Evolutionary conservation across 2,113 vertebrate genomes (phyloP).

Genomic region (Marmota flaviventris): DNA sequence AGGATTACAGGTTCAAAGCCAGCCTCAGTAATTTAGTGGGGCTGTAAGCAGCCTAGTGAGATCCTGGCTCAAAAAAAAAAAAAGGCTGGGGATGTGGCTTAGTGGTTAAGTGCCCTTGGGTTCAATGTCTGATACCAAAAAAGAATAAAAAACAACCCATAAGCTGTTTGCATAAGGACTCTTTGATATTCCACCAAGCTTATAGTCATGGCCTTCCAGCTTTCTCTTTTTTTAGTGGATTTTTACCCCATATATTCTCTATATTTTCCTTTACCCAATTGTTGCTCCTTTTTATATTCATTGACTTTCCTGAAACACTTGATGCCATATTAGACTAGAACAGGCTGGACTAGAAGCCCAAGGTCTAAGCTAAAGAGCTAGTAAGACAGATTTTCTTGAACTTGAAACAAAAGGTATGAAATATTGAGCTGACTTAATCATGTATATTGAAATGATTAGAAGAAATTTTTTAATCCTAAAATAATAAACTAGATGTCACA

Average conservation of each 20-base stretch:
- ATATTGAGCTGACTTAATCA: conserved; percentile 36
- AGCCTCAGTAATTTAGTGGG: too few species aligned
- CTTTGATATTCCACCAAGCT: not conserved
- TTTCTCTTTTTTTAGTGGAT: not conserved
- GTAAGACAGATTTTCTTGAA: conserved; percentile 9
- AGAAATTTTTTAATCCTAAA: conserved; percentile 34
- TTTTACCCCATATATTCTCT: not conserved
- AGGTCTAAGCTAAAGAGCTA: conserved; percentile 20
- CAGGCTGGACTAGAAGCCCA: not conserved
- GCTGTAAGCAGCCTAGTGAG: too few species aligned
- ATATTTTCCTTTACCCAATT: conserved; percentile 23
- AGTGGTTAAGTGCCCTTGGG: too few species aligned
- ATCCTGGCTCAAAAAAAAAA: too few species aligned
- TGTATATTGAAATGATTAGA: conserved; percentile 31
- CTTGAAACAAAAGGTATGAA: conserved; percentile 32
- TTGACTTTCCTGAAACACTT: conserved; percentile 17
- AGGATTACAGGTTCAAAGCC: too few species aligned
- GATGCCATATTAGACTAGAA: conserved; percentile 25
- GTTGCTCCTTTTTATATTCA: conserved; percentile 38
- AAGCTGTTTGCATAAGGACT: not conserved
- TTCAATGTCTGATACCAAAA: too few species aligned
- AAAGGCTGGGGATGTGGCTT: too few species aligned
- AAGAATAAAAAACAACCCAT: not conserved
- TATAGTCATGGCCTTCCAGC: not conserved
- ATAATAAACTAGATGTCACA: conserved; percentile 29